A percentile compares a stretch with the other conserved stretches of the same genome.
Evolutionary conservation across 2,113 vertebrate species (phyloP).

Genomic region (Hemibagrus wyckioides): DNA sequence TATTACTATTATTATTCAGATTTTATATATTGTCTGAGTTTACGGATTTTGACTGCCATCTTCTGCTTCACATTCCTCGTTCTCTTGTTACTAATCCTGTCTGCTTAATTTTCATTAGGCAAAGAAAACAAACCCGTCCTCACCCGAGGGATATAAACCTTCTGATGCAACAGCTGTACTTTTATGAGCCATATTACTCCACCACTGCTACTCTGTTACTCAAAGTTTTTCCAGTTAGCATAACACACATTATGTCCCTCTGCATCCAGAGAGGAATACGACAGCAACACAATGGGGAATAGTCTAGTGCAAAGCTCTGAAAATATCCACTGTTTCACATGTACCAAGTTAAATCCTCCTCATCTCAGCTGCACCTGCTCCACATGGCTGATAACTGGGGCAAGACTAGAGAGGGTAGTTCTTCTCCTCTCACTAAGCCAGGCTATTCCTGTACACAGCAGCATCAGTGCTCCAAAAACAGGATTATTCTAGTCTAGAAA

Average conservation of each 20-base stretch:
- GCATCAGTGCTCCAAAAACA: slow-evolving; percentile 46
- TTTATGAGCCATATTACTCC: slow-evolving; percentile 46
- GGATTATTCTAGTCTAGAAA: slow-evolving; percentile 61
- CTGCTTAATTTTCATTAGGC: slow-evolving; percentile 36
- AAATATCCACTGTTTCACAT: slow-evolving; percentile 41
- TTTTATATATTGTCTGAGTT: neutral
- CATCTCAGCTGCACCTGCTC: slow-evolving; percentile 43
- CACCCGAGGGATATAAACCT: neutral
- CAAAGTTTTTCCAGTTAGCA: slow-evolving; percentile 14
- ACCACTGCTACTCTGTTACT: slow-evolving; percentile 26
- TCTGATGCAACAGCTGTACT: slow-evolving; percentile 45
- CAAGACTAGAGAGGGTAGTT: slow-evolving; percentile 65
- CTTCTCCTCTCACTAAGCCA: slow-evolving; percentile 65
- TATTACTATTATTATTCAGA: neutral
- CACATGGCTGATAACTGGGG: slow-evolving; percentile 69
- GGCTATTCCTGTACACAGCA: slow-evolving; percentile 66
- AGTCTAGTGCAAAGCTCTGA: neutral
- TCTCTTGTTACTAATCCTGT: slow-evolving; percentile 3
- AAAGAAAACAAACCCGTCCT: slow-evolving; percentile 37
- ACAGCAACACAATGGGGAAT: slow-evolving; percentile 22
- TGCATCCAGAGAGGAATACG: slow-evolving; percentile 23
- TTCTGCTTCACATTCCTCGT: slow-evolving; percentile 5
- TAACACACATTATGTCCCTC: slow-evolving; percentile 22
- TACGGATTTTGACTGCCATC: neutral
- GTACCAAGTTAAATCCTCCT: slow-evolving; percentile 5